Evolutionary conservation across 2,888 invertebrate genomes (phyloP).

Genomic region (Mythimna lalbum): DNA sequence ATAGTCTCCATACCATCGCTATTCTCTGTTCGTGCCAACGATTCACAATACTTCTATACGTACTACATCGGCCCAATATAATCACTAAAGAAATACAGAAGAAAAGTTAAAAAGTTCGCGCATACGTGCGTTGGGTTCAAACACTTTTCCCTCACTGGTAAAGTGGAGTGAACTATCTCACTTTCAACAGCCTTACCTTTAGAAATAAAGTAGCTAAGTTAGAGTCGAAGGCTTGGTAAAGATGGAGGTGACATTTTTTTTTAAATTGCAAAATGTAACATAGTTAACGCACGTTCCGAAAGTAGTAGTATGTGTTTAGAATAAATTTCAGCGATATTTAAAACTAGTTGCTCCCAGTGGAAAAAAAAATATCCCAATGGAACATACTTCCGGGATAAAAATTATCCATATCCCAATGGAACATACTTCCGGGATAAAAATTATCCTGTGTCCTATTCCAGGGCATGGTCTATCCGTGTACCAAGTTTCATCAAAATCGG

Average conservation of each 20-base stretch:
- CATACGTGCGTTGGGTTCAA: conserved; percentile 76
- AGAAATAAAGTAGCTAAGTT: conserved; percentile 85
- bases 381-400: too few relatives aligned
- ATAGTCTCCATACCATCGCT: conserved; percentile 10
- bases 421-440: too few relatives aligned
- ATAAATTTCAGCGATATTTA: too few relatives aligned
- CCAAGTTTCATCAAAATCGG: too few relatives aligned
- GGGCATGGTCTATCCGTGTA: too few relatives aligned
- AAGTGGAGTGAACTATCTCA: conserved; percentile 85
- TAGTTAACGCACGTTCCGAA: too few relatives aligned
- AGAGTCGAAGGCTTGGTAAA: conserved; percentile 63
- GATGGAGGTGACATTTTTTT: conserved; percentile 69
- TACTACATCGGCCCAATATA: conserved; percentile 55
- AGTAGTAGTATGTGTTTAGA: too few relatives aligned
- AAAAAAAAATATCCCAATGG: too few relatives aligned
- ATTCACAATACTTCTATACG: conserved; percentile 42
- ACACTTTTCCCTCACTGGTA: conserved; percentile 66
- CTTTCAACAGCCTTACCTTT: conserved; percentile 85
- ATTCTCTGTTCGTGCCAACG: conserved; percentile 53
- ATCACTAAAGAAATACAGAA: conserved; percentile 65
- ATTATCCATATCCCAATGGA: too few relatives aligned
- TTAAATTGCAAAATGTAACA: too few relatives aligned
- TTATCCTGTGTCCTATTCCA: too few relatives aligned
- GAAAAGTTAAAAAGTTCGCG: conserved; percentile 77
- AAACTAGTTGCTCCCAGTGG: too few relatives aligned